These are phyloP conservation scores for Plectropomus leopardus DNA, from an alignment of 2,113 vertebrate genomes.

Conservation along the genomic window DNA sequence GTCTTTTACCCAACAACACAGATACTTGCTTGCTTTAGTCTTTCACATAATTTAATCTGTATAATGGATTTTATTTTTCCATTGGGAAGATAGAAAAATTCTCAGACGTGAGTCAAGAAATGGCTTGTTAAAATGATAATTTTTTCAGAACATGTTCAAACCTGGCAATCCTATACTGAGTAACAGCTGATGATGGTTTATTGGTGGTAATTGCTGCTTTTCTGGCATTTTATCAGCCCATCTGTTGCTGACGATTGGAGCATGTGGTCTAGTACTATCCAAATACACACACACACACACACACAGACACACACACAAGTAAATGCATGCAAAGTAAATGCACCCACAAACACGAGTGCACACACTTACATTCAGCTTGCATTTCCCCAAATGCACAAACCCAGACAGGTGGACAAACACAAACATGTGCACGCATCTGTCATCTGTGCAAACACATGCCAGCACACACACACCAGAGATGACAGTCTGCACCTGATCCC, in stretches of 20 bases:
- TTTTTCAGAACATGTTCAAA: constrained; percentile 33
- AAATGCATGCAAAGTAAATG: constrained; percentile 5
- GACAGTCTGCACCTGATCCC: constrained; percentile 11
- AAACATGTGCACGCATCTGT: constrained; percentile 26
- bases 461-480: neutral
- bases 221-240: constrained; percentile 68
- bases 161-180: constrained; percentile 36
- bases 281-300: constrained; percentile 21
- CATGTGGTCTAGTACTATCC: constrained; percentile 62
- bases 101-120: neutral
- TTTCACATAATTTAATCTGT: neutral
- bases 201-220: constrained; percentile 71
- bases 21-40: constrained; percentile 2
- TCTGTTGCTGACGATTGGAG: constrained; percentile 68
- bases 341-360: constrained; percentile 11
- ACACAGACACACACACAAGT: constrained; percentile 19
- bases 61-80: neutral
- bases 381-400: constrained; percentile 17
- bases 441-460: constrained; percentile 15
- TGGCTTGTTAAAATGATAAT: constrained; percentile 1
- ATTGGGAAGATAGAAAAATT: neutral
- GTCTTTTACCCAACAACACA: neutral
- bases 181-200: constrained; percentile 62
- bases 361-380: constrained; percentile 27
- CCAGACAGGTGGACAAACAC: constrained; percentile 41